Evolutionary conservation across 2,888 invertebrate genomes (phyloP).

Genomic region (Cataglyphis rosenhaueri): DNA sequence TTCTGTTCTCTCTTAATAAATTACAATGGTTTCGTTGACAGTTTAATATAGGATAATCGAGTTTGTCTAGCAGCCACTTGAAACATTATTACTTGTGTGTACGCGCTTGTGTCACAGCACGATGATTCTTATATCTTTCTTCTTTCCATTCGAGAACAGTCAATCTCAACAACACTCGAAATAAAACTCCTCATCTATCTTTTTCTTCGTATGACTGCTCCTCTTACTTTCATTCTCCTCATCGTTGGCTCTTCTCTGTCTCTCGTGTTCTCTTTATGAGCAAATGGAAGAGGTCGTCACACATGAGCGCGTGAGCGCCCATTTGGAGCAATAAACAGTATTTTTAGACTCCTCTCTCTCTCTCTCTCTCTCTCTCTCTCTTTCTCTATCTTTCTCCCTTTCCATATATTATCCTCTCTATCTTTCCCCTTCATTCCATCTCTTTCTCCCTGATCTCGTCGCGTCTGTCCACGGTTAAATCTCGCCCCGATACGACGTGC

Average conservation of each 20-base stretch:
- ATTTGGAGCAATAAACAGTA: slow-evolving; percentile 80
- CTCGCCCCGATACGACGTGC: slow-evolving; percentile 36
- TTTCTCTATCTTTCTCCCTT: slow-evolving; percentile 25
- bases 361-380: slow-evolving; percentile 15
- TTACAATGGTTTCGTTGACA: background rate
- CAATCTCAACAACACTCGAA: slow-evolving; percentile 3
- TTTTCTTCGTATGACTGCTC: background rate
- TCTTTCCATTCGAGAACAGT: background rate
- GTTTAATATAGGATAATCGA: background rate
- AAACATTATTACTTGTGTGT: background rate
- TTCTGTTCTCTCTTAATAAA: background rate
- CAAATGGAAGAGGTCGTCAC: slow-evolving; percentile 76
- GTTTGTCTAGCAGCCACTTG: slow-evolving; percentile 1
- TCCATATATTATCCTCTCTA: background rate
- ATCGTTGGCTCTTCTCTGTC: slow-evolving; percentile 12
- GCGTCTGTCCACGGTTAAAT: slow-evolving; percentile 52
- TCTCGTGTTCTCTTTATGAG: slow-evolving; percentile 68
- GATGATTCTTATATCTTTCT: slow-evolving; percentile 21
- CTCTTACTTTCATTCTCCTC: slow-evolving; percentile 19
- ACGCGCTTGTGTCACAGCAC: background rate
- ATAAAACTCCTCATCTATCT: slow-evolving; percentile 34
- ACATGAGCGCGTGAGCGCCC: slow-evolving; percentile 81
- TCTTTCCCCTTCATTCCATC: background rate
- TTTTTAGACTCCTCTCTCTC: slow-evolving; percentile 75
- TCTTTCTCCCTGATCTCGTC: slow-evolving; percentile 36